Evolutionary conservation across 2,113 vertebrate genomes (phyloP).

Genomic region (Collichthys lucidus): DNA sequence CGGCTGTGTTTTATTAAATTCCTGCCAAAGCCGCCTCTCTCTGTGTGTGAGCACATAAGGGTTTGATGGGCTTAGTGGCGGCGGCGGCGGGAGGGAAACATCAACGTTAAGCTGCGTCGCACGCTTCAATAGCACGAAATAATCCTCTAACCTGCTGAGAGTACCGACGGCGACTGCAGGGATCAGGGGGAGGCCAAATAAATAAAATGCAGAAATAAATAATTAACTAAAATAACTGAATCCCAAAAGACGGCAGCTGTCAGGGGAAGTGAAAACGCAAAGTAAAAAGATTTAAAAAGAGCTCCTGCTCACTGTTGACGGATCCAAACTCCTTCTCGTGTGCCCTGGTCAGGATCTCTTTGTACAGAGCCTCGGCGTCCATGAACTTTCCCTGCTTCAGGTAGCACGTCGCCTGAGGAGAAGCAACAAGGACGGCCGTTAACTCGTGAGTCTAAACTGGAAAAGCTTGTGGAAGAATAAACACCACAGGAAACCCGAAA

Average conservation of each 20-base stretch:
- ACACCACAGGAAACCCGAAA: not conserved
- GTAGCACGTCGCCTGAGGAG: slow-evolving; percentile 89
- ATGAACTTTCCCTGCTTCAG: slow-evolving; percentile 93
- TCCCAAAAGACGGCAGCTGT: not conserved
- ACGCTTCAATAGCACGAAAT: slow-evolving; percentile 6
- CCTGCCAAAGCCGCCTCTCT: not conserved
- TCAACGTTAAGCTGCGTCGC: slow-evolving; percentile 50
- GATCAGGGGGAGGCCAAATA: slow-evolving; percentile 2
- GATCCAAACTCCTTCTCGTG: slow-evolving; percentile 93
- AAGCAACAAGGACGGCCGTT: not conserved
- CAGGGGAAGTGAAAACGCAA: not conserved
- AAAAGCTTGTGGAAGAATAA: not conserved
- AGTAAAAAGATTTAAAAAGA: not conserved
- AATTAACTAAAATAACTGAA: too few relatives aligned
- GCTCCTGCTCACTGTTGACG: slow-evolving; percentile 86
- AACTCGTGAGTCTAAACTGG: not conserved
- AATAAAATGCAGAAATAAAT: not conserved
- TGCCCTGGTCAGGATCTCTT: slow-evolving; percentile 90
- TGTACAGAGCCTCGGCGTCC: slow-evolving; percentile 89
- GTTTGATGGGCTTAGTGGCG: slow-evolving; percentile 56
- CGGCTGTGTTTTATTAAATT: not conserved
- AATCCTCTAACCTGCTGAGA: slow-evolving; percentile 55
- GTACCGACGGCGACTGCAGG: not conserved
- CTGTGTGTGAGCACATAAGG: slow-evolving; percentile 41
- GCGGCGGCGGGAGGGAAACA: slow-evolving; percentile 5